Conservation (phyloP, 2,797 vertebrate species). For the Amblyopsis hoosieri region DNA sequence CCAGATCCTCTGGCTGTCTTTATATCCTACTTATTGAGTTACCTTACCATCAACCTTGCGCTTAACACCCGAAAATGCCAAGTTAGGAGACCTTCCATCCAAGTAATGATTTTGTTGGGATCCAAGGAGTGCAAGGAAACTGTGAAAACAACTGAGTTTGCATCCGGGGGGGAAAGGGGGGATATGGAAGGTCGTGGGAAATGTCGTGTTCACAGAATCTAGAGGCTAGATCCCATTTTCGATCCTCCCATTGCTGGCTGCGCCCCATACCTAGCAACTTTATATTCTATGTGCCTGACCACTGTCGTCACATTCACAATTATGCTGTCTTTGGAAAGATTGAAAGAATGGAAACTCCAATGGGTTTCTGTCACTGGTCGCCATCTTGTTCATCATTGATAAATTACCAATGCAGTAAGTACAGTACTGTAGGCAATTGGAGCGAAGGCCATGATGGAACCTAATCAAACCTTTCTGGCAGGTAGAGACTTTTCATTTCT, state of each 20-base stretch:
- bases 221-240: slow-evolving; percentile 14
- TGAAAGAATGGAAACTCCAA: background rate
- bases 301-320: slow-evolving; percentile 39
- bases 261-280: slow-evolving; percentile 1
- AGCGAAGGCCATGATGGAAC: slow-evolving; percentile 30
- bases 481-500: slow-evolving; percentile 33
- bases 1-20: slow-evolving; percentile 33
- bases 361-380: slow-evolving; percentile 19
- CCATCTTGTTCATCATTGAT: slow-evolving; percentile 30
- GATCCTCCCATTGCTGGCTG: slow-evolving; percentile 26
- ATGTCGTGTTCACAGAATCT: slow-evolving; percentile 29
- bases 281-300: slow-evolving; percentile 24
- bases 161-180: slow-evolving; percentile 10
- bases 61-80: slow-evolving; percentile 57
- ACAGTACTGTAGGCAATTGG: slow-evolving; percentile 39
- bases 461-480: slow-evolving; percentile 33
- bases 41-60: slow-evolving; percentile 49
- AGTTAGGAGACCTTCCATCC: slow-evolving; percentile 39
- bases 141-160: slow-evolving; percentile 36
- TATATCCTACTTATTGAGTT: slow-evolving; percentile 66
- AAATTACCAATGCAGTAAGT: slow-evolving; percentile 53
- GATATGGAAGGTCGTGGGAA: slow-evolving; percentile 42
- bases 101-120: slow-evolving; percentile 62
- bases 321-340: slow-evolving; percentile 46
- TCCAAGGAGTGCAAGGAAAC: slow-evolving; percentile 39